These are phyloP conservation scores for Blomia tropicalis DNA, from an alignment of 2,888 invertebrate species.

Conservation along the genomic window DNA sequence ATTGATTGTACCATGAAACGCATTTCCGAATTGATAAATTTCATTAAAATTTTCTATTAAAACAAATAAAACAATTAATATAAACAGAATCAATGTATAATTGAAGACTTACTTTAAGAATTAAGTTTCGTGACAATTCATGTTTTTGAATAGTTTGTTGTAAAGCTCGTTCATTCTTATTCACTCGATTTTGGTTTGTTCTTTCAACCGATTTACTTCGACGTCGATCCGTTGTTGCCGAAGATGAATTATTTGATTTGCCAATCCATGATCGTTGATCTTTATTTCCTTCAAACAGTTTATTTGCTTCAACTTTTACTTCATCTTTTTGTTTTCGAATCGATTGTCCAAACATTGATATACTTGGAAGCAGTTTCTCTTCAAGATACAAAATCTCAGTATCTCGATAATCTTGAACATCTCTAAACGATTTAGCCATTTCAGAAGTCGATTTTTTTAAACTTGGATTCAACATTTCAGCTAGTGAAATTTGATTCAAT, in stretches of 20 bases:
- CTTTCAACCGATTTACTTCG: constrained; percentile 10
- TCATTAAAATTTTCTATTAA: constrained; percentile 10
- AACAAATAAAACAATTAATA: background rate
- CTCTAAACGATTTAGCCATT: background rate
- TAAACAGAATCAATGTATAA: background rate
- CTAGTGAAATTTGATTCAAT: background rate
- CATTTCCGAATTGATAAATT: background rate
- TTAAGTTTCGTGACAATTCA: background rate
- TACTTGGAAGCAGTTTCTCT: background rate
- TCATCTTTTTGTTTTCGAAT: constrained; percentile 8
- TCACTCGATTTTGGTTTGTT: background rate
- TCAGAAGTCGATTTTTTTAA: background rate
- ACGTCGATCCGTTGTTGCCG: no score
- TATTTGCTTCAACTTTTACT: background rate
- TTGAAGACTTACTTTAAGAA: background rate
- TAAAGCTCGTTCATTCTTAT: background rate
- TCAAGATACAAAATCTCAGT: constrained; percentile 7
- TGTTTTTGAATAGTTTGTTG: background rate
- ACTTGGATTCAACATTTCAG: constrained; percentile 13
- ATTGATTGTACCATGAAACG: background rate
- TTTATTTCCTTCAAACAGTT: constrained; percentile 9
- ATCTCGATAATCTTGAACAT: constrained; percentile 5
- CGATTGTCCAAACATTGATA: background rate
- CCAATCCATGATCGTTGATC: background rate
- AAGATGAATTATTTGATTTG: background rate